Evolutionary conservation across 2,797 vertebrate genomes (phyloP), one percentile per base, ranked within the genome.

Genomic region (Holocentrus rufus): DNA sequence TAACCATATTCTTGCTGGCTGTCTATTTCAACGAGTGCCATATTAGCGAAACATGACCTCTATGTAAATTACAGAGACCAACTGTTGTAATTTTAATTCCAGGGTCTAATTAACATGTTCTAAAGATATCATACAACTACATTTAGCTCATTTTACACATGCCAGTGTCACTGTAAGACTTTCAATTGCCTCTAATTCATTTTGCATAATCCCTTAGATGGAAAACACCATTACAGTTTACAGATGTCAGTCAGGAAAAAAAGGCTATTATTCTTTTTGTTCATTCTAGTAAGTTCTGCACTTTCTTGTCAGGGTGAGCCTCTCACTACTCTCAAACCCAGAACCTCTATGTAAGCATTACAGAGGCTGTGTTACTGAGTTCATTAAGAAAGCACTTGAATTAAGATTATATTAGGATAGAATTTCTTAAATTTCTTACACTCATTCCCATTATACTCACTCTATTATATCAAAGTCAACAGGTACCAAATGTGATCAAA

Each of bases 11-110:
- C 93, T 94, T 93, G 91, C 92, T 91, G 93, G 92, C 92, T 94
- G 92, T 92, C 93, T 94, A 84, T 92, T 95, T 93, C 92, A 93
- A 95, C 93, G 92, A 95, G 94, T 92, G 89, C 92, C 84, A 46
- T 85, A 95, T 95, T 96, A 95, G 94, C 92, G 90, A 94, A 96
- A 95, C 92, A 96, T 92, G 94, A 96, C 94, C 94, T 92, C 94
- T 94, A 85, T 95, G 93, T 85, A 96, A 95, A 96, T 94, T 75
- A 88, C 85, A 80, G 54, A 91, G 83, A 87, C 82, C 90, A 81
- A 84, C 86, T 91, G 93, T 92, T 89, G 89, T 93, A 93, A 93
- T 93, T 92, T 92, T 94, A 91, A 90, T 86, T 92, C 77, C 89
- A 68, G 72, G 65, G 73, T 85, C 85, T 85, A 65, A 87, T 85